Percentiles rank a stretch among this genome's conserved stretches.
These are phyloP conservation scores for Grus americana DNA, from an alignment of 2,113 vertebrate species.

Conservation along the genomic window DNA sequence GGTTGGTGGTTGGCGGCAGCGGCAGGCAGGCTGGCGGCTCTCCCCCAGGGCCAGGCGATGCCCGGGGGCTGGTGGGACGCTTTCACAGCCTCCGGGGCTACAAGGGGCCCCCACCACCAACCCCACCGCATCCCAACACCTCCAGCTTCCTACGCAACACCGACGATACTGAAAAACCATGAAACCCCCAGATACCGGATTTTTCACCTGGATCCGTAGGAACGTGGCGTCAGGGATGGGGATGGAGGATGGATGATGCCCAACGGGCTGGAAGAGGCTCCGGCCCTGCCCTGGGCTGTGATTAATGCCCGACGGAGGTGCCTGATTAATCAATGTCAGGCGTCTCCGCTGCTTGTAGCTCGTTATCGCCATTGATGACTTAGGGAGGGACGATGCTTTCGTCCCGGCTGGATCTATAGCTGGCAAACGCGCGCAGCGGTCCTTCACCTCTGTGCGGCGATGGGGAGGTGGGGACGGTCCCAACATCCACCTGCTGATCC, in stretches of 20 bases:
- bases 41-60: neutral
- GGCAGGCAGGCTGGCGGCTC: slow-evolving; percentile 29
- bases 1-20: slow-evolving; percentile 2
- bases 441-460: fast-evolving
- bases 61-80: neutral
- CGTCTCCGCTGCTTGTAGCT: neutral
- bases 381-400: neutral
- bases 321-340: neutral
- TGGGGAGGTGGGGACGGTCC: neutral
- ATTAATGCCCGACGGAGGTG: neutral
- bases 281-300: neutral
- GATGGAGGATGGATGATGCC: neutral
- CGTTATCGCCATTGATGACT: neutral
- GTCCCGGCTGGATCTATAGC: neutral
- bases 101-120: neutral
- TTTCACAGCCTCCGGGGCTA: neutral
- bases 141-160: neutral
- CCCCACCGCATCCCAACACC: neutral
- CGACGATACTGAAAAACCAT: neutral
- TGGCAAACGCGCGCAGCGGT: fast-evolving
- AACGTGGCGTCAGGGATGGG: no score
- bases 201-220: fast-evolving
- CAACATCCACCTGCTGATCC: neutral
- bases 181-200: neutral
- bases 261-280: neutral